A percentile compares a stretch with the other conserved stretches of the same genome.
Evolutionary conservation across 2,888 invertebrate genomes (phyloP).

Genomic region (Archaeoteleia sp.): DNA sequence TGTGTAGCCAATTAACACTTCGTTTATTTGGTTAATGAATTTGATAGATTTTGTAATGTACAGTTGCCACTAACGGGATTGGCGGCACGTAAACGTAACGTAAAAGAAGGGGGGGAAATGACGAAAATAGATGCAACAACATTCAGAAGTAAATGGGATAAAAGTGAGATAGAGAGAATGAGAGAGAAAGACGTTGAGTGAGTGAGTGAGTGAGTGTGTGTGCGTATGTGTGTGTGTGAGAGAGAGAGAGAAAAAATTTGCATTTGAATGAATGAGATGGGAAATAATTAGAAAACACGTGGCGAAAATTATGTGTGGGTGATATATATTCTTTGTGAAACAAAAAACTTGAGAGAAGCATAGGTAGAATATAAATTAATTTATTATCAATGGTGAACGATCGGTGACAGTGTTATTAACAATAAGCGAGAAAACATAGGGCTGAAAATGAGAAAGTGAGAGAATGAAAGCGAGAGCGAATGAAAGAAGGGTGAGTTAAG

Average conservation of each 20-base stretch:
- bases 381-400: constrained; percentile 63
- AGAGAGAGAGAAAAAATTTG: background rate
- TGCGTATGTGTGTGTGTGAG: constrained; percentile 6
- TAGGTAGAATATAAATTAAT: constrained; percentile 71
- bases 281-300: no score
- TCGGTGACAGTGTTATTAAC: constrained; percentile 49
- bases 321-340: background rate
- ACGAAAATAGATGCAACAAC: constrained; percentile 24
- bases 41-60: constrained; percentile 68
- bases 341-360: constrained; percentile 21
- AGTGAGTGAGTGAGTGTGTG: constrained; percentile 3
- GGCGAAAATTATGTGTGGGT: no score
- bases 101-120: constrained; percentile 26
- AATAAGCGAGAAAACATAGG: constrained; percentile 49
- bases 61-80: constrained; percentile 65
- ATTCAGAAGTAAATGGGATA: constrained; percentile 3
- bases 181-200: constrained; percentile 3
- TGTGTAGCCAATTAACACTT: constrained; percentile 64
- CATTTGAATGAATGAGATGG: no score
- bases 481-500: constrained; percentile 29
- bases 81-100: constrained; percentile 54
- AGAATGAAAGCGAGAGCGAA: constrained; percentile 15
- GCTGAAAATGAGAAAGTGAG: constrained; percentile 43
- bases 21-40: constrained; percentile 63
- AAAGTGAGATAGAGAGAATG: constrained; percentile 12